phyloP scores from a whole-genome alignment of 2,797 vertebrate genomes.

The Ctenosaura bakeri region DNA sequence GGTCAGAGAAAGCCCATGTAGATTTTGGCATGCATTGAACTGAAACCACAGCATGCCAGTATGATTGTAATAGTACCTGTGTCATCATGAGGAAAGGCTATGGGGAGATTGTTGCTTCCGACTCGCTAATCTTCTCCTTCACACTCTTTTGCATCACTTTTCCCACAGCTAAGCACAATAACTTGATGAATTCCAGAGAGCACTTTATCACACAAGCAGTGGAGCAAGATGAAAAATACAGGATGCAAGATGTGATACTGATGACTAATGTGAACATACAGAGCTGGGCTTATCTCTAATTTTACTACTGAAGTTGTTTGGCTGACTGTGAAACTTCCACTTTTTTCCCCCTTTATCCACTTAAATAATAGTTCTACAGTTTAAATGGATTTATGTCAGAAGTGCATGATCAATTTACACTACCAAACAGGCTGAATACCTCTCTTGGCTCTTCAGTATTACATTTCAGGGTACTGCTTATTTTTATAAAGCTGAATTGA shows the following conservation, averaged over 20 bases:
- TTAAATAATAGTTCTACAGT: slow-evolving; percentile 18
- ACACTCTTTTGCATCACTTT: slow-evolving; percentile 34
- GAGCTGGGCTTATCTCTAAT: not conserved
- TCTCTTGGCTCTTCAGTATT: not conserved
- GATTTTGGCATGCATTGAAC: slow-evolving; percentile 10
- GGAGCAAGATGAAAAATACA: slow-evolving; percentile 39
- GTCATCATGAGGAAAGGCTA: slow-evolving; percentile 49
- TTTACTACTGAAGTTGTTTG: slow-evolving; percentile 42
- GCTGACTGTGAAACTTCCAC: slow-evolving; percentile 31
- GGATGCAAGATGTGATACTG: slow-evolving; percentile 28
- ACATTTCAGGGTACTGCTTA: not conserved
- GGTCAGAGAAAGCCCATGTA: slow-evolving; percentile 18
- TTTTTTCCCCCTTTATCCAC: not conserved
- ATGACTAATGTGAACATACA: slow-evolving; percentile 31
- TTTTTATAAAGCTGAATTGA: not conserved
- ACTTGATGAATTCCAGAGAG: slow-evolving; percentile 49
- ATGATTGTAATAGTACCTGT: slow-evolving; percentile 46
- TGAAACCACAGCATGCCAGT: slow-evolving; percentile 32
- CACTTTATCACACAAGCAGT: slow-evolving; percentile 8
- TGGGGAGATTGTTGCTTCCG: slow-evolving; percentile 29
- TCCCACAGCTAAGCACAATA: slow-evolving; percentile 53
- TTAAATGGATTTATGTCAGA: slow-evolving; percentile 11
- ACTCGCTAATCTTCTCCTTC: slow-evolving; percentile 34
- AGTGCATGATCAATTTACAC: not conserved
- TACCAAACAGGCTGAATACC: not conserved